Evolutionary conservation across 2,797 vertebrate species (phyloP).

Genomic region (Sylvia borin): DNA sequence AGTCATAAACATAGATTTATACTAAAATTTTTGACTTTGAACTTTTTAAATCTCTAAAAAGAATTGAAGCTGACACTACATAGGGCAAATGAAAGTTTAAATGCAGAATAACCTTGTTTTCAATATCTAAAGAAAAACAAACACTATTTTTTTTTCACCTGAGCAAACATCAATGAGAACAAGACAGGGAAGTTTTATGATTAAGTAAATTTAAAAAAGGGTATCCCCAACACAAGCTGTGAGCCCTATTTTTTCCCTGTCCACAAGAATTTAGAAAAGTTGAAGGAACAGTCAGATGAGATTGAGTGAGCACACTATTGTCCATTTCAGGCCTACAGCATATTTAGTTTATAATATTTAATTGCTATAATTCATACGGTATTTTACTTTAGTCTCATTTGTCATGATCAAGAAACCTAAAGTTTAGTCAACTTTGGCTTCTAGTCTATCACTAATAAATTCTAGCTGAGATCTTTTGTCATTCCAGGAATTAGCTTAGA

Average conservation of each 20-base stretch:
- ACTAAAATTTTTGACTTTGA: background rate
- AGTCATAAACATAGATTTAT: background rate
- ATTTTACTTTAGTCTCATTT: background rate
- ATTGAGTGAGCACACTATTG: background rate
- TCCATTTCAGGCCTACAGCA: background rate
- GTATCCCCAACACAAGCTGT: background rate
- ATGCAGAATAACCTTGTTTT: background rate
- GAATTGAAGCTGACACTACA: background rate
- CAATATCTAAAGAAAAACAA: background rate
- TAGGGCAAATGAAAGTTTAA: background rate
- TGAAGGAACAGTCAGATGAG: background rate
- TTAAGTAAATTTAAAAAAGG: background rate
- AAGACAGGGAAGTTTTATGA: background rate
- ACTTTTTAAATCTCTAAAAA: background rate
- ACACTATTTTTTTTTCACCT: background rate
- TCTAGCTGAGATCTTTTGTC: background rate
- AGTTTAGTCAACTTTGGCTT: background rate
- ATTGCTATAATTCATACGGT: background rate
- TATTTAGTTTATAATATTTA: background rate
- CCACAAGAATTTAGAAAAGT: background rate
- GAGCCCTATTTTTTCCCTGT: background rate
- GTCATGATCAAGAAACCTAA: background rate
- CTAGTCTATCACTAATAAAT: background rate
- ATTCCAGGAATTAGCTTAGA: background rate
- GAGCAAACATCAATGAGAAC: background rate